phyloP scores from a whole-genome alignment of 1,140 invertebrate genomes.

The Drosophila baimaii region DNA sequence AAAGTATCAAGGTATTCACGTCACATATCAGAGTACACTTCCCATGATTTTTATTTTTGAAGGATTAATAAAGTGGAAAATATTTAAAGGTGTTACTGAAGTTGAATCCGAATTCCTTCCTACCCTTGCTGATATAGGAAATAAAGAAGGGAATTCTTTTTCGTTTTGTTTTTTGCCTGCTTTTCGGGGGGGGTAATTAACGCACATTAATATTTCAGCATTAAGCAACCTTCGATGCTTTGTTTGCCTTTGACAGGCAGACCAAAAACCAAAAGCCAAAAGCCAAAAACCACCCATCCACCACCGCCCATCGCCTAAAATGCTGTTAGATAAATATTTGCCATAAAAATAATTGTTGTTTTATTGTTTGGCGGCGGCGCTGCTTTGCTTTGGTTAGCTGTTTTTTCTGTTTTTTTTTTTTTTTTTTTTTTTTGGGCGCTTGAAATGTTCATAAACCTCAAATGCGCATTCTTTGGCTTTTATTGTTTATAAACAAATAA shows the following conservation, averaged over 20 bases:
- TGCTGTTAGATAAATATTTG: conserved; percentile 80
- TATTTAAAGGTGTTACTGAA: not conserved
- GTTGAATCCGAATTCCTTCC: not conserved
- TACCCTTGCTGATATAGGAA: not conserved
- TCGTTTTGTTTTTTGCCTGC: not conserved
- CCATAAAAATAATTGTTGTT: conserved; percentile 72
- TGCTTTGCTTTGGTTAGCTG: conserved; percentile 26
- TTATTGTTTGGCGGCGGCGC: conserved; percentile 30
- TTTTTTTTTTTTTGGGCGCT: conserved; percentile 16
- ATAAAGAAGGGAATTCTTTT: too few species aligned
- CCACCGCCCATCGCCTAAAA: conserved; percentile 51
- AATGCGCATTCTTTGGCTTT: conserved; percentile 77
- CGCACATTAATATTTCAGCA: conserved; percentile 81
- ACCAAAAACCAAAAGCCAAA: conserved; percentile 5
- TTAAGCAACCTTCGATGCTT: conserved; percentile 74
- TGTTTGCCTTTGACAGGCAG: conserved; percentile 72
- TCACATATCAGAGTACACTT: conserved; percentile 1
- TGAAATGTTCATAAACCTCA: conserved; percentile 78
- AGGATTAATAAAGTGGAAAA: not conserved
- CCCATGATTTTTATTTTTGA: too few species aligned
- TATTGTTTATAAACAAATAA: conserved; percentile 83
- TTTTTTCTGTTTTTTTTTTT: conserved; percentile 20
- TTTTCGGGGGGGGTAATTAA: conserved; percentile 56
- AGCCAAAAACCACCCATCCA: not conserved
- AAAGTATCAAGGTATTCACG: too few species aligned